These are phyloP conservation scores for Priapulus caudatus DNA, from an alignment of 2,888 invertebrate species.

Conservation along the genomic window DNA sequence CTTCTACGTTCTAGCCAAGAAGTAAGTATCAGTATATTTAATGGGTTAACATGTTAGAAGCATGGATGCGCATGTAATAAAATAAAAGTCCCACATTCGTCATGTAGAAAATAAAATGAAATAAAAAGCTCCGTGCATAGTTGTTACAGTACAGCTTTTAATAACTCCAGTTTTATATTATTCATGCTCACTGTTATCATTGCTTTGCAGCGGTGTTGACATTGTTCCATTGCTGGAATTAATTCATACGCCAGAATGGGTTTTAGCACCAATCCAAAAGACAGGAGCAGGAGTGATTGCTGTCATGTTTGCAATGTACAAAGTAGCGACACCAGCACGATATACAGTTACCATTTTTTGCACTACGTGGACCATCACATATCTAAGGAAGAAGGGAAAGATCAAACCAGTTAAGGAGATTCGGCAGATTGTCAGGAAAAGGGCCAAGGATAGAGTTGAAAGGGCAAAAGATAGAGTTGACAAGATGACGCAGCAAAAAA, in stretches of 20 bases:
- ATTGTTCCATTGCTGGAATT: slow-evolving; percentile 63
- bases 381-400: slow-evolving; percentile 62
- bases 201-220: slow-evolving; percentile 69
- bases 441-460: neutral
- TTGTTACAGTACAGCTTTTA: too few species aligned
- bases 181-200: too few species aligned
- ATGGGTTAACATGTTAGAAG: too few species aligned
- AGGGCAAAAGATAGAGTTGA: neutral
- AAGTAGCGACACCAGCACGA: slow-evolving; percentile 74
- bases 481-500: neutral
- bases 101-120: too few species aligned
- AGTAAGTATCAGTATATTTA: too few species aligned
- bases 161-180: too few species aligned
- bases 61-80: too few species aligned
- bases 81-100: too few species aligned
- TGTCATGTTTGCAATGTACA: slow-evolving; percentile 79
- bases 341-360: slow-evolving; percentile 73
- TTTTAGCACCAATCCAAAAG: slow-evolving; percentile 60
- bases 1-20: slow-evolving; percentile 72
- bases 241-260: slow-evolving; percentile 60
- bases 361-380: slow-evolving; percentile 70
- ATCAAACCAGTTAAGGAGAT: slow-evolving; percentile 54
- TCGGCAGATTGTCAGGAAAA: slow-evolving; percentile 2
- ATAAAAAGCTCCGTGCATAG: too few species aligned
- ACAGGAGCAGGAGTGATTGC: slow-evolving; percentile 78